Percentiles rank a stretch among this genome's conserved stretches.
Conservation (phyloP, 1,140 invertebrate species). For the Lucilia cuprina region DNA sequence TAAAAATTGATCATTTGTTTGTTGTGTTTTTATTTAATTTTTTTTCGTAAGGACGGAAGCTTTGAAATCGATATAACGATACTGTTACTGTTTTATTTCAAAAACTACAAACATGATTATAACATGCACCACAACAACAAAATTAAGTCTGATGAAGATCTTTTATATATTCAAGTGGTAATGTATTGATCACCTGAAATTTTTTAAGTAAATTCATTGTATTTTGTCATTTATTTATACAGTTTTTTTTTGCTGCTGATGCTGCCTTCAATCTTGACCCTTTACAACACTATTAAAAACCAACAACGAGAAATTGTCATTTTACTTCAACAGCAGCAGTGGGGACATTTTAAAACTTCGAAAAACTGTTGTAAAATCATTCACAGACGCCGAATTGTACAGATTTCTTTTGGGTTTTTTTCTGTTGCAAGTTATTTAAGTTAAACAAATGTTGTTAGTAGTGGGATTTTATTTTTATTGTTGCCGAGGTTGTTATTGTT, state of each 20-base stretch:
- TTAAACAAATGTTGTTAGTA: not conserved
- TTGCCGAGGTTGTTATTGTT: not conserved
- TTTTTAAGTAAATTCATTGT: not conserved
- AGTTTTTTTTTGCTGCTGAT: not conserved
- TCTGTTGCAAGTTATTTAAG: not conserved
- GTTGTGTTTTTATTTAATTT: not conserved
- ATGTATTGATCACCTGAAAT: constrained; percentile 14
- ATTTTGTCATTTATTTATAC: not conserved
- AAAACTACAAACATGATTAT: not conserved
- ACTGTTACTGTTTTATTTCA: not conserved
- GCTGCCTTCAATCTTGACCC: not conserved
- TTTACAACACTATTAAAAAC: not conserved
- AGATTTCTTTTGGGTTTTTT: constrained; percentile 33
- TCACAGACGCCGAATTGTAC: constrained; percentile 39
- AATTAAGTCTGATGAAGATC: not conserved
- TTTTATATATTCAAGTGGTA: not conserved
- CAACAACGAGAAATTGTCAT: not conserved
- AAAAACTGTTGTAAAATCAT: constrained; percentile 41
- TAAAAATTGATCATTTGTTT: constrained; percentile 18
- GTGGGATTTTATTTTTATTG: not conserved
- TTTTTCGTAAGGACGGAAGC: constrained; percentile 17
- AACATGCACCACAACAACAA: not conserved
- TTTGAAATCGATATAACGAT: constrained; percentile 37
- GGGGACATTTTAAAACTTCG: constrained; percentile 13
- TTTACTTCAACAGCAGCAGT: not conserved